A percentile compares a stretch with the other conserved stretches of the same genome.
Conservation (phyloP, 2,888 invertebrate species). For the Cyclophora punctaria region DNA sequence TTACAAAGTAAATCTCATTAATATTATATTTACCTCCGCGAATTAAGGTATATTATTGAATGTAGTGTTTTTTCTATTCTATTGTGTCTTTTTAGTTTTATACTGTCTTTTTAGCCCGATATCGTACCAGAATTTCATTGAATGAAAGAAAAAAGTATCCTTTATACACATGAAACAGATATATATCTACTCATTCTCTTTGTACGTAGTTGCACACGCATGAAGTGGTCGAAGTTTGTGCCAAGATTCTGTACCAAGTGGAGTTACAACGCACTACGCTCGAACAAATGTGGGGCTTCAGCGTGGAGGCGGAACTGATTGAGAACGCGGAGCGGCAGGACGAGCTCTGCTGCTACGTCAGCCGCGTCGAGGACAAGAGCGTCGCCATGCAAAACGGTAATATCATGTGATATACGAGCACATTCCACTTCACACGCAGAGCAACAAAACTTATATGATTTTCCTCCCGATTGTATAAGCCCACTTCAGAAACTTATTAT, state of each 20-base stretch:
- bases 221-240: conserved; percentile 96
- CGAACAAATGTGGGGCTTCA: conserved; percentile 98
- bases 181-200: too few relatives aligned
- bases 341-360: conserved; percentile 97
- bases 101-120: too few relatives aligned
- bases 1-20: too few relatives aligned
- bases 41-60: too few relatives aligned
- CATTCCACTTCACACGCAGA: neutral
- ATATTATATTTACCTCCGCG: too few relatives aligned
- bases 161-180: too few relatives aligned
- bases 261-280: conserved; percentile 91
- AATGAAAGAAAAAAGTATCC: too few relatives aligned
- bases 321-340: conserved; percentile 97
- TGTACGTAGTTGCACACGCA: conserved; percentile 86
- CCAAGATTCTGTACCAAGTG: conserved; percentile 97
- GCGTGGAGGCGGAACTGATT: conserved; percentile 96
- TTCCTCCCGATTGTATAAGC: conserved; percentile 5
- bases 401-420: neutral
- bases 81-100: too few relatives aligned
- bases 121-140: too few relatives aligned
- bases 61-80: too few relatives aligned
- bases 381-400: conserved; percentile 97
- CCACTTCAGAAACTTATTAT: conserved; percentile 8
- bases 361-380: conserved; percentile 95
- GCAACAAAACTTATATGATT: conserved; percentile 10